These are phyloP conservation scores for Deilephila porcellus DNA, from an alignment of 2,888 invertebrate genomes.

Conservation along the genomic window DNA sequence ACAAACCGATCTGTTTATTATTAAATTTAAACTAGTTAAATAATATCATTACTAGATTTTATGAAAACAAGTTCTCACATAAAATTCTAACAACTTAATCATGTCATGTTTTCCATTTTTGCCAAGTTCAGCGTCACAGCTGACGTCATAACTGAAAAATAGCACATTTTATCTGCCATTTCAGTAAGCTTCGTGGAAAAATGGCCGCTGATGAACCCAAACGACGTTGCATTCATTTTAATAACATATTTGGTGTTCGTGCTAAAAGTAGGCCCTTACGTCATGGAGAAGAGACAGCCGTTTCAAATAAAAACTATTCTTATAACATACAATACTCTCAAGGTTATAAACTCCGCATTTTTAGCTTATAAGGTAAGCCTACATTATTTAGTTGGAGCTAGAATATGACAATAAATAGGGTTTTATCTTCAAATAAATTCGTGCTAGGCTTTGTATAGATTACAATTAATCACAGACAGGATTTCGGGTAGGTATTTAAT, in stretches of 20 bases:
- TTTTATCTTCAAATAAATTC: too few species aligned
- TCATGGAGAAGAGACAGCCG: slow-evolving; percentile 87
- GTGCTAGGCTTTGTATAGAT: too few species aligned
- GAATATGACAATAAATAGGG: too few species aligned
- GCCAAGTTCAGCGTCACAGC: neutral
- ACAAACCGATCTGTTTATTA: too few species aligned
- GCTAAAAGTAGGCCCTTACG: slow-evolving; percentile 86
- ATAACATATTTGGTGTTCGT: slow-evolving; percentile 87
- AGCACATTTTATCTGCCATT: slow-evolving; percentile 41
- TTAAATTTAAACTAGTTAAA: too few species aligned
- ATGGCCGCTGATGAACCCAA: slow-evolving; percentile 87
- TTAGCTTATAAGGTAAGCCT: slow-evolving; percentile 79
- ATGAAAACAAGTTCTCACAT: too few species aligned
- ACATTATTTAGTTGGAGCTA: neutral
- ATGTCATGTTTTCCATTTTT: too few species aligned
- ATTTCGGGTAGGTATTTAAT: too few species aligned
- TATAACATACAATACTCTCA: slow-evolving; percentile 86
- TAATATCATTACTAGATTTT: too few species aligned
- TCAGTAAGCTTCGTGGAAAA: slow-evolving; percentile 87
- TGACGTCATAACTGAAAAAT: neutral
- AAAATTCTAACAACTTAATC: too few species aligned
- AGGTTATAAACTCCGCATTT: slow-evolving; percentile 84
- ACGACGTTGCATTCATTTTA: slow-evolving; percentile 82
- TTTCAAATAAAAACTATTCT: slow-evolving; percentile 85
- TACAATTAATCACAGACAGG: too few species aligned